Percentiles rank a stretch among this genome's conserved stretches.
Conservation (phyloP, 2,797 vertebrate genomes). For the Pseudopleuronectes americanus region DNA sequence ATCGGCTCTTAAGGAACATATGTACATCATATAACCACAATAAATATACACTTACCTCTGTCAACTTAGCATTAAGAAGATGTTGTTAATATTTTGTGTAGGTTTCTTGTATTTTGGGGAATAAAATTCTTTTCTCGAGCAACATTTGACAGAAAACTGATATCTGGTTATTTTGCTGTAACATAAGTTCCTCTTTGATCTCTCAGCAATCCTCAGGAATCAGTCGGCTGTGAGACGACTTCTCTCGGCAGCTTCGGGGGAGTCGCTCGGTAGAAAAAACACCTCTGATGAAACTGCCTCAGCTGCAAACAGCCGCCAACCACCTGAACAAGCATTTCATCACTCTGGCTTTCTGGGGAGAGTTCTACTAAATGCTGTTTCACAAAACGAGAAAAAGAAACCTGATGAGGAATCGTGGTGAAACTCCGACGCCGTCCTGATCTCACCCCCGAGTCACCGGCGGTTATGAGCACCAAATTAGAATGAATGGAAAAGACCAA, state of each 20-base stretch:
- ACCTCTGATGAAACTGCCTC: slow-evolving; percentile 41
- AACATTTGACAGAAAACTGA: neutral
- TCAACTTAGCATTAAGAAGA: too few relatives aligned
- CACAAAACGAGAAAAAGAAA: too few relatives aligned
- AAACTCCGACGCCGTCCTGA: neutral
- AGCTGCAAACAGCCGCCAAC: slow-evolving; percentile 28
- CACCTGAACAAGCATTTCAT: slow-evolving; percentile 31
- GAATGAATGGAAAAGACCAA: too few relatives aligned
- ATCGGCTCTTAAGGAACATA: too few relatives aligned
- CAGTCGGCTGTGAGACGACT: slow-evolving; percentile 12
- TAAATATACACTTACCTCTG: too few relatives aligned
- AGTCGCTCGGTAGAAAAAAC: neutral
- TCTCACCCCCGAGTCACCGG: neutral
- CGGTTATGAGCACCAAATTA: too few relatives aligned
- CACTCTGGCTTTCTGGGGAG: slow-evolving; percentile 20
- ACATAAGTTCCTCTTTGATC: neutral
- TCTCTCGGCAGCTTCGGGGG: slow-evolving; percentile 15
- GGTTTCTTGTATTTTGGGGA: too few relatives aligned
- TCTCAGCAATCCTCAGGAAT: neutral
- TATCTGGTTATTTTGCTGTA: neutral
- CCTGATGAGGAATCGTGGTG: too few relatives aligned
- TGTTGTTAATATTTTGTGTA: too few relatives aligned
- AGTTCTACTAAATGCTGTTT: neutral
- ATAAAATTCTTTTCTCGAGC: too few relatives aligned
- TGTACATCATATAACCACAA: too few relatives aligned